Evolutionary conservation across 1,140 invertebrate species (phyloP), one percentile per base, ranked within the genome.

Genomic region (Sitodiplosis mosellana): DNA sequence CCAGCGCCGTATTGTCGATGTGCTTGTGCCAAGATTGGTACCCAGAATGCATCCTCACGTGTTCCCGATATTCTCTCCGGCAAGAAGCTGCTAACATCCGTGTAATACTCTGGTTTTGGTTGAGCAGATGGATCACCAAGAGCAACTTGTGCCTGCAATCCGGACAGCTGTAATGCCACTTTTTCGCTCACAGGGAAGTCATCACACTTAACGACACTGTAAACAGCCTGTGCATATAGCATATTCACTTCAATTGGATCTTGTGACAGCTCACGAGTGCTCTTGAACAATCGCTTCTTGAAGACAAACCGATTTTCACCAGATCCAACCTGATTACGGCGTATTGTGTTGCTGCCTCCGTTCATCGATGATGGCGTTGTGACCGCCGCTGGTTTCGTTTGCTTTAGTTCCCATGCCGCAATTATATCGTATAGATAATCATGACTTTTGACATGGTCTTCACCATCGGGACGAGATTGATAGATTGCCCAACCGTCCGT

Each of bases 221-320:
- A 81, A 2, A 95, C 90, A 54, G 90, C 90, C 69, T 96, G 91
- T 36, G 91, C 87, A 69, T 93, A 97, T 1, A 97, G 68, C 55
- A 97, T 75, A 57, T 89, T 89, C 5, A 95, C 86, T 71, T 97
- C 91, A 0, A 95, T 85, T 0, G 89, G 89, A 69, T 96, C 91
- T 65, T 93, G 89, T n/a, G 88, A 90, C 48, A 95, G 73, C 67
- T 94, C 89, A 27, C 85, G 71, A 2, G 81, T 84, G 52, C 82
- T 83, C 49, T 82, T 77, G 68, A 94, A 96, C 5, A 97, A 64
- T 43, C 91, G 72, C 49, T 89, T 80, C 58, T 91, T 89, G 67
- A 96, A 94, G 48, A 94, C 80, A 65, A 95, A 91, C 48, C 84
- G 71, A 68, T 92, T 93, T 61, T 94, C 90, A 1, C 86, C 85